phyloP scores from a whole-genome alignment of 2,113 vertebrate species.

The Pampusana beccarii region DNA sequence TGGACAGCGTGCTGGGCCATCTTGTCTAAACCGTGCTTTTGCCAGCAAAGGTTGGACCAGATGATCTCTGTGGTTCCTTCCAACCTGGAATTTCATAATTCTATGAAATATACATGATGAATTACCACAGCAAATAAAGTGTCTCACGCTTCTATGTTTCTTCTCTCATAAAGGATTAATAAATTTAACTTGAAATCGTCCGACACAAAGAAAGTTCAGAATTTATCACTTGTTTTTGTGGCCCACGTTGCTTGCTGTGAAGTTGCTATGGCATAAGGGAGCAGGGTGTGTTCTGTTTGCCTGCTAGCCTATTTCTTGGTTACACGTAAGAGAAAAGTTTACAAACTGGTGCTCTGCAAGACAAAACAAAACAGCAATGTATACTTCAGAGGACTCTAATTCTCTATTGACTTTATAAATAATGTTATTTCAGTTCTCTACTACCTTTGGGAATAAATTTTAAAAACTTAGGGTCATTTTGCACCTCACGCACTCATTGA shows the following conservation, averaged over 20 bases:
- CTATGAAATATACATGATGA: not conserved
- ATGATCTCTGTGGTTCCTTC: too few species aligned
- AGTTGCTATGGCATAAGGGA: not conserved
- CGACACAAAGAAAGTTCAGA: not conserved
- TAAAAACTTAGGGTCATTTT: accelerated
- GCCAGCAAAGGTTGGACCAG: too few species aligned
- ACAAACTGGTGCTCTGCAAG: not conserved
- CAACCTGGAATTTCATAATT: not conserved
- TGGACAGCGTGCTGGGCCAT: too few species aligned
- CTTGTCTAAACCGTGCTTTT: too few species aligned
- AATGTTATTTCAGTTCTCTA: not conserved
- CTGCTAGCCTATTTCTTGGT: conserved; percentile 22
- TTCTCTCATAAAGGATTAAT: not conserved
- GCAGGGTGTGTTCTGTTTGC: conserved; percentile 28
- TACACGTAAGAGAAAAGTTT: not conserved
- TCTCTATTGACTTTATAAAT: not conserved
- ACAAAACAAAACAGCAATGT: conserved; percentile 8
- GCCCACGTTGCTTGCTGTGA: not conserved
- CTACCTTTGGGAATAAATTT: not conserved
- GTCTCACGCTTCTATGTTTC: not conserved
- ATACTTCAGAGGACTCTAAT: not conserved
- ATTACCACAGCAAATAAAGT: not conserved
- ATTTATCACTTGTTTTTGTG: not conserved
- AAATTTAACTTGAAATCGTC: not conserved
- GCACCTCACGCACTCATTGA: accelerated